Conservation (phyloP, 2,797 vertebrate genomes). For the Tenualosa thibaudeaui region DNA sequence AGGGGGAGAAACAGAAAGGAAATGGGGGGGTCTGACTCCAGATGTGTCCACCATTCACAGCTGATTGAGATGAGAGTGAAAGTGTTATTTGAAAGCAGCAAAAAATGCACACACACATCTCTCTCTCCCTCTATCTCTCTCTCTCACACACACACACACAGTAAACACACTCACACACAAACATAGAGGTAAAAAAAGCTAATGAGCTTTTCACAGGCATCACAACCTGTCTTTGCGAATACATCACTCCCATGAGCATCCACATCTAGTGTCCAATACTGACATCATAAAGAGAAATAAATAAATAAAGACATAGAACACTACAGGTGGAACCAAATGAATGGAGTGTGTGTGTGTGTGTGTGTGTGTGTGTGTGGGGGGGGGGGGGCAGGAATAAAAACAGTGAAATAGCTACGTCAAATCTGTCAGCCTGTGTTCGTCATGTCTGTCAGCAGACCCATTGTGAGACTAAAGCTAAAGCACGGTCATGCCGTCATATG, state of each 20-base stretch:
- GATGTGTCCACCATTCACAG: conserved; percentile 67
- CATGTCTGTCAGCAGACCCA: not conserved
- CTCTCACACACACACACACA: not conserved
- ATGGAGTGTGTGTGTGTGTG: too few relatives aligned
- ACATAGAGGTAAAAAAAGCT: conserved; percentile 59
- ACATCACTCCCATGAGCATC: conserved; percentile 63
- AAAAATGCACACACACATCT: not conserved
- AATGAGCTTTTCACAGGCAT: conserved; percentile 75
- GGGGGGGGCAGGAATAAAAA: not conserved
- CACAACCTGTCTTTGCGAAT: conserved; percentile 72
- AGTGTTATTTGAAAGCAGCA: conserved; percentile 70
- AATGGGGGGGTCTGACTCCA: conserved; percentile 40
- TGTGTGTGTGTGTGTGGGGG: too few relatives aligned
- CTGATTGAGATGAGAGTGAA: conserved; percentile 67
- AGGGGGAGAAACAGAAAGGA: not conserved
- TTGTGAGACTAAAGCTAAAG: not conserved
- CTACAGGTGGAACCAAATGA: conserved; percentile 45
- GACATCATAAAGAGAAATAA: conserved; percentile 29
- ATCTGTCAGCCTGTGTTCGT: conserved; percentile 12
- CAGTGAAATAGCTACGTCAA: not conserved
- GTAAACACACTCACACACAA: not conserved
- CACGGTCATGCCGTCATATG: not conserved
- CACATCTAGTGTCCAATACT: conserved; percentile 47
- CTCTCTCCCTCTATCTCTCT: not conserved
- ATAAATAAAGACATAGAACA: not conserved